These are phyloP conservation scores for Embiotoca jacksoni DNA, from an alignment of 2,113 vertebrate genomes.

Conservation along the genomic window DNA sequence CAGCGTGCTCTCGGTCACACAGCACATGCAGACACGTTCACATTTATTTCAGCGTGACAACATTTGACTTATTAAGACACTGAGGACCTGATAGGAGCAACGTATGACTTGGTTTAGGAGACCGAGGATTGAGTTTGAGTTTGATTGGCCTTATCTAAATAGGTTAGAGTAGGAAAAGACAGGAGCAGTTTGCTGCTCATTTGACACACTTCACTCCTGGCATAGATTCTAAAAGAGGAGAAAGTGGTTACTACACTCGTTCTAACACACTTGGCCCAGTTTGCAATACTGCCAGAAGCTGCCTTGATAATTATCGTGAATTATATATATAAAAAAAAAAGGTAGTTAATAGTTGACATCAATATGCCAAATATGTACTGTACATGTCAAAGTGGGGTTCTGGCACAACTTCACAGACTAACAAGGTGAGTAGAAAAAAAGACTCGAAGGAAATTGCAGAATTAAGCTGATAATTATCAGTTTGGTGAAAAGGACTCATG, in stretches of 20 bases:
- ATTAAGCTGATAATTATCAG: background rate
- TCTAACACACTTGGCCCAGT: conserved; percentile 46
- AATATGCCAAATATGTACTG: background rate
- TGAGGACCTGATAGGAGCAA: background rate
- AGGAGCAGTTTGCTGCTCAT: conserved; percentile 6
- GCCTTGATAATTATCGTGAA: conserved; percentile 24
- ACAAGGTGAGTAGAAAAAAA: background rate
- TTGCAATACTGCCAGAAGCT: conserved; percentile 28
- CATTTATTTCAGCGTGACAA: conserved; percentile 6
- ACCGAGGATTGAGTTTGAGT: background rate
- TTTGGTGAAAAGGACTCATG: background rate
- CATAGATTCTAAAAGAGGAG: conserved; percentile 67
- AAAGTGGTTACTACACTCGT: conserved; percentile 44
- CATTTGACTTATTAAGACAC: background rate
- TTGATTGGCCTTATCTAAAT: conserved; percentile 39
- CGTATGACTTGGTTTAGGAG: background rate
- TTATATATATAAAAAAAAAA: background rate
- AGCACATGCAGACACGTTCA: conserved; percentile 9
- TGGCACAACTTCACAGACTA: background rate
- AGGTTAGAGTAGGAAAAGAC: conserved; percentile 20
- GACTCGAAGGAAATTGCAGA: background rate
- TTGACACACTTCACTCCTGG: conserved; percentile 56
- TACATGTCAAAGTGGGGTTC: background rate
- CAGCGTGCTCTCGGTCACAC: background rate
- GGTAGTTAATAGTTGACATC: background rate